Evolutionary conservation across 2,888 invertebrate species (phyloP).

Genomic region (Cecidostiba fungosa): DNA sequence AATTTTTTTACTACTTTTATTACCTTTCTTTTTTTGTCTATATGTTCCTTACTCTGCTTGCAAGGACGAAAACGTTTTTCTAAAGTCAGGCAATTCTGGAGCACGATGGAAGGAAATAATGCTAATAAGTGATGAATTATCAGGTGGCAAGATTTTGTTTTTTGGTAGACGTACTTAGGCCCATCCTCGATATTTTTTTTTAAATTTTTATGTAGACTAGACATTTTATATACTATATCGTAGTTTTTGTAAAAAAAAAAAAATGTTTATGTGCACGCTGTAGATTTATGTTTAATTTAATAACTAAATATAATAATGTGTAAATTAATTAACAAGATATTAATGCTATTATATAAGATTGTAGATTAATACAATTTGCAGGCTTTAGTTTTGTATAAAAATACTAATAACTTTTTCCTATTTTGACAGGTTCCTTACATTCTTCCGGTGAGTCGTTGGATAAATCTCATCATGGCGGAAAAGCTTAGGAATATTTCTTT

Average conservation of each 20-base stretch:
- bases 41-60: constrained; percentile 66
- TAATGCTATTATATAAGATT: not conserved
- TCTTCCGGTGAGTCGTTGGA: constrained; percentile 79
- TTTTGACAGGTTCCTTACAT: constrained; percentile 77
- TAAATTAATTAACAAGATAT: not conserved
- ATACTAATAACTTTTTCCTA: not conserved
- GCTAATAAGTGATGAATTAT: constrained; percentile 69
- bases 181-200: constrained; percentile 19
- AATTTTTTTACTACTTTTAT: constrained; percentile 43
- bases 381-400: not conserved
- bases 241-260: not conserved
- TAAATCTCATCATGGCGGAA: constrained; percentile 76
- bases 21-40: constrained; percentile 59
- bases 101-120: constrained; percentile 79
- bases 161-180: constrained; percentile 32
- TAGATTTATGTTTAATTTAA: not conserved
- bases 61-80: constrained; percentile 80
- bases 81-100: constrained; percentile 79
- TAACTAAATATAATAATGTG: not conserved
- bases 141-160: constrained; percentile 58
- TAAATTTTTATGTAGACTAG: constrained; percentile 47
- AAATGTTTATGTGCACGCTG: not conserved
- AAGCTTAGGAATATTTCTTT: constrained; percentile 73
- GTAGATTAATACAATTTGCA: not conserved
- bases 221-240: not conserved